Evolutionary conservation across 2,113 vertebrate genomes (phyloP).

Genomic region (Neolamprologus falcicula): DNA sequence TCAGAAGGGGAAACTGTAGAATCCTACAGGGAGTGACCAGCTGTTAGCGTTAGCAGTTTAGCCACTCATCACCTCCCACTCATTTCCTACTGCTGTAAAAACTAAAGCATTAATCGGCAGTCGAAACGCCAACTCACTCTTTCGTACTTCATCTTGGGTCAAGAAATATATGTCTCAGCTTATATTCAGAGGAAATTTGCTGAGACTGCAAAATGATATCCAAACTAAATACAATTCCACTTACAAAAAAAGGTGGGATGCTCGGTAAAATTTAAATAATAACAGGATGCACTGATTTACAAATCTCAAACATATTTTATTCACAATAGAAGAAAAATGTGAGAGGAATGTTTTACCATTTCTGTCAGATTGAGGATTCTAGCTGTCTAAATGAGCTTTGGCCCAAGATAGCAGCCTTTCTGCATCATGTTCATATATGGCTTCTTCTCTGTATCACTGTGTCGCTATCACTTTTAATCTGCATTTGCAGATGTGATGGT

Average conservation of each 20-base stretch:
- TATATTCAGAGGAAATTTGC: not conserved
- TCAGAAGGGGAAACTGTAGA: slow-evolving; percentile 14
- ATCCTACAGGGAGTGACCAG: slow-evolving; percentile 37
- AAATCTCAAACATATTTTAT: not conserved
- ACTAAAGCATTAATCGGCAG: not conserved
- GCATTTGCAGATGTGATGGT: not conserved
- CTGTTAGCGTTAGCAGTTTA: slow-evolving; percentile 48
- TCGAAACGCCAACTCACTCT: not conserved
- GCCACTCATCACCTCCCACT: slow-evolving; percentile 40
- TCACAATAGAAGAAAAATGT: not conserved
- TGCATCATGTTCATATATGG: not conserved
- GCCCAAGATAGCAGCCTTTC: not conserved
- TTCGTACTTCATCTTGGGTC: not conserved
- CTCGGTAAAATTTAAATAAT: not conserved
- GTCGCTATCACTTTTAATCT: not conserved
- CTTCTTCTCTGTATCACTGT: not conserved
- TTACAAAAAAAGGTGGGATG: not conserved
- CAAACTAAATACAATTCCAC: not conserved
- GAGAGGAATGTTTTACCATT: not conserved
- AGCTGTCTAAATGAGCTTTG: not conserved
- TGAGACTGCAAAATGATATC: not conserved
- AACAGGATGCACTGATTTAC: not conserved
- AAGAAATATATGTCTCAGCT: not conserved
- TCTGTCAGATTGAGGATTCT: not conserved
- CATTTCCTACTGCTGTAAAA: slow-evolving; percentile 33